Evolutionary conservation across 2,888 invertebrate genomes (phyloP).

Genomic region (Clistopyga incitator): DNA sequence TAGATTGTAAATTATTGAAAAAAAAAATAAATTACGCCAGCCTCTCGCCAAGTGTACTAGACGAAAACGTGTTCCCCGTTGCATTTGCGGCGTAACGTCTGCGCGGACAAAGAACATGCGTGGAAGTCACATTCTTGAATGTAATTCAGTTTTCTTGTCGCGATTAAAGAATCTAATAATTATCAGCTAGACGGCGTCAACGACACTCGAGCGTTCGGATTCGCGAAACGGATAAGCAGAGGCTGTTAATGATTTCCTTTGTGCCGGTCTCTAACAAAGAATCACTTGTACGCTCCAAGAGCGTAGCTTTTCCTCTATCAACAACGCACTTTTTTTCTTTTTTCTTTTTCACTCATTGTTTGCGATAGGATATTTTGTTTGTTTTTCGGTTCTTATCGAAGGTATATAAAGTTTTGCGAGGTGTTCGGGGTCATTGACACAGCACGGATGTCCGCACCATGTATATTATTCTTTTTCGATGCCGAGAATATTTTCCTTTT

Average conservation of each 20-base stretch:
- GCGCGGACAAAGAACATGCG: conserved; percentile 48
- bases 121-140: conserved; percentile 14
- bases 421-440: conserved; percentile 3
- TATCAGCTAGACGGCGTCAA: conserved; percentile 9
- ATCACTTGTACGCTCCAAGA: conserved; percentile 37
- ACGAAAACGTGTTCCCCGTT: conserved; percentile 15
- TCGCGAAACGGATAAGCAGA: conserved; percentile 43
- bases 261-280: conserved; percentile 54
- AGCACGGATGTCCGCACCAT: not conserved
- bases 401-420: not conserved
- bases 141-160: not conserved
- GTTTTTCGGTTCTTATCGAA: not conserved
- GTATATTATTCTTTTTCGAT: not conserved
- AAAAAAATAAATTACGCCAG: not conserved
- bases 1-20: not conserved
- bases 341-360: not conserved
- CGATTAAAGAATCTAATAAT: not conserved
- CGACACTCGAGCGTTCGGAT: conserved; percentile 14
- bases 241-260: conserved; percentile 39
- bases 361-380: not conserved
- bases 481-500: not conserved
- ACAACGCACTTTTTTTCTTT: conserved; percentile 21
- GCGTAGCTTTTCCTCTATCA: conserved; percentile 22
- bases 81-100: conserved; percentile 28
- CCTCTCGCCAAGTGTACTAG: not conserved